A percentile compares a stretch with the other conserved stretches of the same genome.
phyloP scores from a whole-genome alignment of 35 echinoderm and acorn worm genomes.

The Lytechinus pictus region DNA sequence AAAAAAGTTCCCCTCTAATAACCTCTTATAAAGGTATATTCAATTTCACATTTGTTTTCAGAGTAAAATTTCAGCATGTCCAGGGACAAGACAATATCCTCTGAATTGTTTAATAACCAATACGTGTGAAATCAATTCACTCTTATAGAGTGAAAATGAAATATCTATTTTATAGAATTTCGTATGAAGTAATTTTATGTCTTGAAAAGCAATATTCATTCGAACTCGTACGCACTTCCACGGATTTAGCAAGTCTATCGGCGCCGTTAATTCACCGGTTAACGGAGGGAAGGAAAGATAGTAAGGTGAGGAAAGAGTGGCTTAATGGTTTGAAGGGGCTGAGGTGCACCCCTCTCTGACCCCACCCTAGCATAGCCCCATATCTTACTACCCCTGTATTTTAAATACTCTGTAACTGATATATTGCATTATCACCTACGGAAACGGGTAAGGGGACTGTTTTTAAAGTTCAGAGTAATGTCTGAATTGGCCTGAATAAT shows the following conservation, averaged over 20 bases:
- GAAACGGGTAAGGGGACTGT: not conserved
- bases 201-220: not conserved
- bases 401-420: not conserved
- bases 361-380: not conserved
- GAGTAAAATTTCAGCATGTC: too few species aligned
- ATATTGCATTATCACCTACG: not conserved
- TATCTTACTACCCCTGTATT: not conserved
- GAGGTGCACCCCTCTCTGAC: not conserved
- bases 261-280: slow-evolving; percentile 14
- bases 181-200: not conserved
- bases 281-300: slow-evolving; percentile 12
- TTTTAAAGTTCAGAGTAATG: not conserved
- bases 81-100: too few species aligned
- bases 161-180: not conserved
- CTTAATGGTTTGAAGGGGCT: not conserved
- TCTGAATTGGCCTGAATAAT: too few species aligned
- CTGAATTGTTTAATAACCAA: too few species aligned
- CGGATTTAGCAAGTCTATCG: slow-evolving; percentile 14
- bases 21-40: too few species aligned
- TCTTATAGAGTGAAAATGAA: too few species aligned
- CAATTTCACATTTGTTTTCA: too few species aligned
- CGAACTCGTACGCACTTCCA: not conserved
- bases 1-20: too few species aligned
- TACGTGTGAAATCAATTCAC: too few species aligned
- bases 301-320: slow-evolving; percentile 17